Evolutionary conservation across 1,140 invertebrate species (phyloP), one percentile per base, ranked within the genome.

Genomic region (Achatina immaculata): DNA sequence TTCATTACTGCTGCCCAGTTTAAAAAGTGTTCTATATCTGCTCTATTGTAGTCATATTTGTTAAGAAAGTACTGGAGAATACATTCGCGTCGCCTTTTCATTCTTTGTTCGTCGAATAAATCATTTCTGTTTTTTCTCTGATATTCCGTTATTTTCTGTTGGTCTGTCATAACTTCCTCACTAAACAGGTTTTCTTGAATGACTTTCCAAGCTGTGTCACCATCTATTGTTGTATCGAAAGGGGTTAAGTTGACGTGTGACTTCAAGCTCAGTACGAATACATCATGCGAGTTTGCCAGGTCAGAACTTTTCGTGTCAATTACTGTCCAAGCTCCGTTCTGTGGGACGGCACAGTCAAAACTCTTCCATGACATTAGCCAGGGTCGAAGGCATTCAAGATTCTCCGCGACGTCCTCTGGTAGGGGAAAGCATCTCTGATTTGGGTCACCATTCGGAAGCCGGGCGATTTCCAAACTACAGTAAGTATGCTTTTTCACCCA

Each of bases 1-100:
- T 78, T 36, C 76, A 78, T 78, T 45, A 1, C n/a, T 31, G 36
- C 24, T 24, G 62, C 31, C 76, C 76, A 78, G 24, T 66, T 36
- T 45, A 34, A 36, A 38, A 68, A 78, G 48, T 68, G 36, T 0
- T 42, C 31, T 1, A 78, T 43, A 21, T 78, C 45, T 16, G 0
- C n/a, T 48, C 6, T n/a, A 28, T 48, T 36, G 7, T 45, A 34
- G 42, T 48, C 38, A 48, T 78, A 78, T 34, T 69, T 66, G 1
- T 78, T 34, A 7, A 69, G 21, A 78, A 78, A 78, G 65, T 78
- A 78, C 9, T 43, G 9, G 62, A 78, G 28, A 11, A 78, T 31
- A 21, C 43, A 9, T 19, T 19, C 0, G 0, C 76, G 36, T 48
- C 76, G 16, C 4, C 28, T 40, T 38, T 78, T 36, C 76, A 78